Evolutionary conservation across 2,888 invertebrate species (phyloP).

Genomic region (Hymenopus coronatus): DNA sequence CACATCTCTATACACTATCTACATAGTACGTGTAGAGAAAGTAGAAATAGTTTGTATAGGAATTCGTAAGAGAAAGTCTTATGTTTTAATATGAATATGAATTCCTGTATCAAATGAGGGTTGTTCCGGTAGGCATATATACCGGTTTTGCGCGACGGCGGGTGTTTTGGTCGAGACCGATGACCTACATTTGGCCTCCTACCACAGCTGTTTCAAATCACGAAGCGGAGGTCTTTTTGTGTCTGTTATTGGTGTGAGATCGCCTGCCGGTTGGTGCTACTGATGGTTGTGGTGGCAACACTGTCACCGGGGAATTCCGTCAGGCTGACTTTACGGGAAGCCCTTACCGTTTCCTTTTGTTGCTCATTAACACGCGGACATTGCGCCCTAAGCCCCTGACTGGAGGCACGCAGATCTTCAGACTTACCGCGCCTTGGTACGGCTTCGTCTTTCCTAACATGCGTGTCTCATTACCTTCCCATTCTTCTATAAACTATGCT

Average conservation of each 20-base stretch:
- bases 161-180: neutral
- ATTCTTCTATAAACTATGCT: too few relatives aligned
- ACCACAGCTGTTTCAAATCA: neutral
- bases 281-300: neutral
- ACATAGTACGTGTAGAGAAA: too few relatives aligned
- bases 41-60: too few relatives aligned
- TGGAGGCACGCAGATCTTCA: too few relatives aligned
- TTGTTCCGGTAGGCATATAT: neutral
- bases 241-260: neutral
- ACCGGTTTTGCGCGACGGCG: neutral
- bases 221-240: neutral
- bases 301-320: neutral
- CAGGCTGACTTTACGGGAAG: neutral
- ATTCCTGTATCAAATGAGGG: too few relatives aligned
- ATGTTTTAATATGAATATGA: too few relatives aligned
- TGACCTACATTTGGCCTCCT: neutral
- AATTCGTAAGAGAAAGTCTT: too few relatives aligned
- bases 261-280: neutral
- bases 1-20: too few relatives aligned
- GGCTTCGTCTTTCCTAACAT: too few relatives aligned
- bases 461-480: too few relatives aligned
- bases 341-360: neutral
- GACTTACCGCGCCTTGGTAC: too few relatives aligned
- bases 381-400: neutral
- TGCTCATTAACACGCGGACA: neutral